Base-by-base conservation (phyloP, 92 coral and sea anemone genomes). In the Porites rus region DNA sequence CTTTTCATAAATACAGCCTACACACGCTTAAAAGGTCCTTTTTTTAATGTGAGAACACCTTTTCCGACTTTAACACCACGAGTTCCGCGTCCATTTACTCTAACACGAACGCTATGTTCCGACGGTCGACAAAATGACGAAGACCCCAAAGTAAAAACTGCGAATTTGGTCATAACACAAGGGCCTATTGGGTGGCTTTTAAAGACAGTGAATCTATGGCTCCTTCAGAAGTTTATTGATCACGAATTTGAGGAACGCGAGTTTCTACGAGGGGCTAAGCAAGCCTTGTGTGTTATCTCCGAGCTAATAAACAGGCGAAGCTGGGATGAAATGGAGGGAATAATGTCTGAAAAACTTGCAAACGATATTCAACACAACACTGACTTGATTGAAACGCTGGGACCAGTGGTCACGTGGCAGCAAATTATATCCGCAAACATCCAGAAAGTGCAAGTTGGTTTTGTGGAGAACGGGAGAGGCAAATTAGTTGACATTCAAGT, bases 241-340 rank as follows among this genome's bases (percentile, higher is more conserved):
- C 89, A 81, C 20, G 98, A 93, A 69, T 97, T 97, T 79, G 91
- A 95, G 61, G 95, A 97, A 75, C 88, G 85, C 17, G 98, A 94
- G 72, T 97, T 97, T 72, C 84, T 97, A 28, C 89, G 86, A 61
- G 99, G 99, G 14, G 96, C 98, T 6, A 97, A 90, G 76, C 96
- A 95, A 83, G 99, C 99, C 10, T 78, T 97, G 52, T 76, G 91
- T 25, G 92, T 92, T 10, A 90, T 96, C 7, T 95, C 99, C 1
- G 90, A 89, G 7, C 75, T 93, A 50, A 72, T 95, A 13, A 90
- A 93, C 76, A 89, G 90, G 50, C 67, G 69, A 38, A 90, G 91
- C 1, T 84, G 80, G 53, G 90, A 74, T 4, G 94, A 95, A 76
- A 77, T 97, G 86, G 76, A 75, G 38, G 83, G 59, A 2, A 3